These are phyloP conservation scores for Hozukius guyotensis DNA, from an alignment of 2,797 vertebrate genomes.

Conservation along the genomic window DNA sequence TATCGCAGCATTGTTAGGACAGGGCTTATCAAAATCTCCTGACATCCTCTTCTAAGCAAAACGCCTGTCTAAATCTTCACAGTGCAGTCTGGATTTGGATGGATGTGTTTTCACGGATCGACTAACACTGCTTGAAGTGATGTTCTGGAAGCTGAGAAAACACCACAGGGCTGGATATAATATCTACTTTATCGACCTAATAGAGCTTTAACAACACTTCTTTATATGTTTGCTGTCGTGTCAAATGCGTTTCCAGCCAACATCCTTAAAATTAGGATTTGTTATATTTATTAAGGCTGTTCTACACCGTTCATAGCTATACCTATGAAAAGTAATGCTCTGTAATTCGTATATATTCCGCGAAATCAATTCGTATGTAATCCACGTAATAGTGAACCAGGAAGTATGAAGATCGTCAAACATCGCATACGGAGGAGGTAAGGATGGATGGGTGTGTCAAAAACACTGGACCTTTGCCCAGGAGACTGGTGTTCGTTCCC, in stretches of 20 bases:
- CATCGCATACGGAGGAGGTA: no score
- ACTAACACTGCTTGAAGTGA: constrained; percentile 16
- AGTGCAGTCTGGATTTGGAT: constrained; percentile 17
- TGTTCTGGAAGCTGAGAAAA: constrained; percentile 36
- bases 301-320: no score
- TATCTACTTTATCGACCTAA: constrained; percentile 2
- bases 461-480: no score
- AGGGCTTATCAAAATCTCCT: constrained; percentile 53
- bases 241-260: not conserved
- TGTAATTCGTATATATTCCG: no score
- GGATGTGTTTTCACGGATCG: constrained; percentile 21
- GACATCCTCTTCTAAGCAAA: constrained; percentile 36
- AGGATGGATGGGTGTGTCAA: no score
- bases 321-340: no score
- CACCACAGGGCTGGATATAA: constrained; percentile 7
- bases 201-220: constrained; percentile 3
- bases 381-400: no score
- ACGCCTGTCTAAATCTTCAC: constrained; percentile 42
- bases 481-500: no score
- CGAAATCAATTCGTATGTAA: no score
- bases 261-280: not conserved
- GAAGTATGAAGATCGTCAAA: no score
- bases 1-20: constrained; percentile 35
- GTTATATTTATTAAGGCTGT: not conserved
- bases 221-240: not conserved